Percentiles rank a stretch among this genome's conserved stretches.
Evolutionary conservation across 2,113 vertebrate species (phyloP).

Genomic region (Illadopsis cleaveri): DNA sequence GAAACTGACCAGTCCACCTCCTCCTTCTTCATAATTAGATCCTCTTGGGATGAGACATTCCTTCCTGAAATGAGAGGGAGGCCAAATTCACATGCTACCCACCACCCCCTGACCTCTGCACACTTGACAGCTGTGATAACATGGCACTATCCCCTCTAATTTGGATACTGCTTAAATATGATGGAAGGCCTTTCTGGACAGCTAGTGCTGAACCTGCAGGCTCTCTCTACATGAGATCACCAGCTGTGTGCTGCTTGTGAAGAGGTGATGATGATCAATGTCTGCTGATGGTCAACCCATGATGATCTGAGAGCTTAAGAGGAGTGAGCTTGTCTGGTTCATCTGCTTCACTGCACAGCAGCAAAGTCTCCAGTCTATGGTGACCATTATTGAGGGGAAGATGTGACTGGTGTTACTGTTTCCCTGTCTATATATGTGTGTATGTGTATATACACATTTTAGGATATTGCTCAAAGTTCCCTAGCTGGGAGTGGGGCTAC

Average conservation of each 20-base stretch:
- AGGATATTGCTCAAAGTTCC: not conserved
- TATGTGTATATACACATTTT: not conserved
- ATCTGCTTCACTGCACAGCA: not conserved
- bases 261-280: not conserved
- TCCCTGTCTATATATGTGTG: too few relatives aligned
- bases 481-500: not conserved
- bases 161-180: not conserved
- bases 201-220: not conserved
- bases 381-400: not conserved
- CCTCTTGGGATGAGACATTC: not conserved
- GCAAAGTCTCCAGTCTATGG: not conserved
- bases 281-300: not conserved
- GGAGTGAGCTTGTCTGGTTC: not conserved
- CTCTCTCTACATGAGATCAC: not conserved
- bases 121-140: not conserved
- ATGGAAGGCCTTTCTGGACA: not conserved
- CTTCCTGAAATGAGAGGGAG: conserved; percentile 4
- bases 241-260: not conserved
- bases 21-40: conserved; percentile 11
- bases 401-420: not conserved
- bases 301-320: not conserved
- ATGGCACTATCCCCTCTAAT: not conserved
- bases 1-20: not conserved
- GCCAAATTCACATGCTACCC: not conserved
- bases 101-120: not conserved